A percentile compares a stretch with the other conserved stretches of the same genome.
These are phyloP conservation scores for Bursaphelenchus okinawaensis DNA, from an alignment of 2,888 invertebrate species.

Conservation along the genomic window DNA sequence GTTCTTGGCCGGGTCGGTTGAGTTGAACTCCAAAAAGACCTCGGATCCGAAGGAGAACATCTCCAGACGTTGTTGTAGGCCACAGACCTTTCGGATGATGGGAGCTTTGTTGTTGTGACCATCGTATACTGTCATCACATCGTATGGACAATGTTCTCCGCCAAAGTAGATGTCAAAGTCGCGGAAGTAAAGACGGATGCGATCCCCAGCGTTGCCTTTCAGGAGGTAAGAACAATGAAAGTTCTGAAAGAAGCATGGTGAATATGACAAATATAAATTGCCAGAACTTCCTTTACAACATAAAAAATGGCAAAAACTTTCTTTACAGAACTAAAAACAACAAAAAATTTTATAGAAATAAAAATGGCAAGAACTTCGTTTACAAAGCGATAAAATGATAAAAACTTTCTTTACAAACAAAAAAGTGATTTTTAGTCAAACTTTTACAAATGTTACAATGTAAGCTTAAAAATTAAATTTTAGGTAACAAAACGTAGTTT, in stretches of 20 bases:
- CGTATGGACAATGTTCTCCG: constrained; percentile 96
- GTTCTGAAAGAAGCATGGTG: too few relatives aligned
- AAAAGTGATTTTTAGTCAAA: too few relatives aligned
- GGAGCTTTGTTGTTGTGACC: constrained; percentile 81
- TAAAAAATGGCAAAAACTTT: too few relatives aligned
- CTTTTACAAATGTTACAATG: constrained; percentile 3
- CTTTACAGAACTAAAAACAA: too few relatives aligned
- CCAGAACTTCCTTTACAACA: too few relatives aligned
- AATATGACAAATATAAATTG: background rate
- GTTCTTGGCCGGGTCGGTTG: constrained; percentile 64
- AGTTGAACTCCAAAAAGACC: constrained; percentile 55
- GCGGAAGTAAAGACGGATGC: constrained; percentile 88
- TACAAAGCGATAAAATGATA: too few relatives aligned
- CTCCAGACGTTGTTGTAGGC: constrained; percentile 55
- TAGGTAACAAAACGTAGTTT: too few relatives aligned
- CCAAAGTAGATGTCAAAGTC: constrained; percentile 98
- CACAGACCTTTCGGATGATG: constrained; percentile 55
- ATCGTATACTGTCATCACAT: constrained; percentile 93
- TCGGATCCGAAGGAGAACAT: constrained; percentile 47
- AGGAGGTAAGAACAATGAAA: constrained; percentile 66
- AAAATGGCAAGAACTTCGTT: too few relatives aligned
- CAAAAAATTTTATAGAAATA: too few relatives aligned
- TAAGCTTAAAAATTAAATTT: too few relatives aligned
- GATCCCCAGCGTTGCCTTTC: constrained; percentile 78
- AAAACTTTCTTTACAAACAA: too few relatives aligned